Evolutionary conservation across 1,140 invertebrate species (phyloP).

Genomic region (Hydropsyche tenuis): DNA sequence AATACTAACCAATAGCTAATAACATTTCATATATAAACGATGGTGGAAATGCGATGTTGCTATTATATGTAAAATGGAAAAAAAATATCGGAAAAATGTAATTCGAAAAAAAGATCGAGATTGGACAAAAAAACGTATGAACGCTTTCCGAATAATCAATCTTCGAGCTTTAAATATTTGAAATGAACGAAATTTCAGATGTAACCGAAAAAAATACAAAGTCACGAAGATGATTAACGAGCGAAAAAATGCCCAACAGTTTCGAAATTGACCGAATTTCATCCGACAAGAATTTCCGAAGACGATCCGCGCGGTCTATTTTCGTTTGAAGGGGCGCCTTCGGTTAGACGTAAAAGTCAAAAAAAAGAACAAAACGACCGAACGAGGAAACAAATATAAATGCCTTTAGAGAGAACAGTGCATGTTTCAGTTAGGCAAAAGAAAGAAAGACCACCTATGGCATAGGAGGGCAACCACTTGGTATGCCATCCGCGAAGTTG

Average conservation of each 20-base stretch:
- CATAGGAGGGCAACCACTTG: background rate
- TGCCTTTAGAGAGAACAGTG: background rate
- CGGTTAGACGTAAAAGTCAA: background rate
- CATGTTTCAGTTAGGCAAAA: too few relatives aligned
- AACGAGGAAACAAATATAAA: background rate
- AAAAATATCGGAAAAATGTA: too few relatives aligned
- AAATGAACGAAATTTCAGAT: background rate
- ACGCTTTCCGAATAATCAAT: too few relatives aligned
- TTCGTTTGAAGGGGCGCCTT: background rate
- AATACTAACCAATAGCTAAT: too few relatives aligned
- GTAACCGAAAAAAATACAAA: slow-evolving; percentile 3
- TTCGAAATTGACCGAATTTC: slow-evolving; percentile 18
- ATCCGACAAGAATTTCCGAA: background rate
- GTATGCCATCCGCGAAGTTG: background rate
- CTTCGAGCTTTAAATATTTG: too few relatives aligned
- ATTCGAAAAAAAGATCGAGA: too few relatives aligned
- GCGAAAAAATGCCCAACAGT: background rate
- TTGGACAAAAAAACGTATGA: too few relatives aligned
- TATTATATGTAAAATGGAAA: too few relatives aligned
- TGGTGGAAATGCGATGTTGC: too few relatives aligned
- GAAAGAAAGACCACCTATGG: background rate
- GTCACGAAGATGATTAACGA: slow-evolving; percentile 7
- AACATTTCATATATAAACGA: too few relatives aligned
- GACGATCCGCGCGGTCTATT: background rate
- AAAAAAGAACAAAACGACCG: background rate